Conservation (phyloP, 1,140 invertebrate species). For the Pseudobourletiella spinata region DNA sequence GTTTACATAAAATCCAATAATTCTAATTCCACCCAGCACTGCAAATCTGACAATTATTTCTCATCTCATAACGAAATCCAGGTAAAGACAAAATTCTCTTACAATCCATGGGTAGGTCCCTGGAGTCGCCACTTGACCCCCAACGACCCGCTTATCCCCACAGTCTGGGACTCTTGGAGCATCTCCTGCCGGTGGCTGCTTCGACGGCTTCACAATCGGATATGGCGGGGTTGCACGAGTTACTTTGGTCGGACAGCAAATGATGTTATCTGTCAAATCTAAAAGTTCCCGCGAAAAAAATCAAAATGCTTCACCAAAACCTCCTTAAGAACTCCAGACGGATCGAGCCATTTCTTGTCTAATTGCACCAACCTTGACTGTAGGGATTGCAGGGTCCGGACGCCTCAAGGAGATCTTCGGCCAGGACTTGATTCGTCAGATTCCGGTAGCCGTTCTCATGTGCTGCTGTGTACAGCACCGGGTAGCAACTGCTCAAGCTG, state of each 20-base stretch:
- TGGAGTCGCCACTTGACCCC: constrained; percentile 3
- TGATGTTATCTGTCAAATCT: background rate
- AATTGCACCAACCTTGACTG: background rate
- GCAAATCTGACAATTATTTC: background rate
- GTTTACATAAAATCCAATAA: background rate
- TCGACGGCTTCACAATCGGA: background rate
- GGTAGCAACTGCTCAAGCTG: background rate
- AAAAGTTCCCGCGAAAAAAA: background rate
- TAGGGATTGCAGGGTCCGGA: background rate
- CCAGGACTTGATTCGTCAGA: background rate
- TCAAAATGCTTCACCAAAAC: background rate
- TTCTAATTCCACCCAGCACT: background rate
- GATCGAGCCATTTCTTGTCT: background rate
- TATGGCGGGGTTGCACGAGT: background rate
- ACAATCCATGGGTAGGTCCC: constrained; percentile 17
- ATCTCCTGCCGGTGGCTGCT: background rate
- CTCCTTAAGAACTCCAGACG: background rate
- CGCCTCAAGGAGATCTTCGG: background rate
- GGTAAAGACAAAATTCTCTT: background rate
- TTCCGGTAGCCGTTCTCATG: background rate
- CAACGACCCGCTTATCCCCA: constrained; percentile 12
- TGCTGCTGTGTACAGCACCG: background rate
- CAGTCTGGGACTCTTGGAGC: background rate
- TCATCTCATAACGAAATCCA: background rate
- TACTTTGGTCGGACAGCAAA: background rate